Conservation (phyloP, 2,888 invertebrate genomes). For the Nephrotoma guestfalica region DNA sequence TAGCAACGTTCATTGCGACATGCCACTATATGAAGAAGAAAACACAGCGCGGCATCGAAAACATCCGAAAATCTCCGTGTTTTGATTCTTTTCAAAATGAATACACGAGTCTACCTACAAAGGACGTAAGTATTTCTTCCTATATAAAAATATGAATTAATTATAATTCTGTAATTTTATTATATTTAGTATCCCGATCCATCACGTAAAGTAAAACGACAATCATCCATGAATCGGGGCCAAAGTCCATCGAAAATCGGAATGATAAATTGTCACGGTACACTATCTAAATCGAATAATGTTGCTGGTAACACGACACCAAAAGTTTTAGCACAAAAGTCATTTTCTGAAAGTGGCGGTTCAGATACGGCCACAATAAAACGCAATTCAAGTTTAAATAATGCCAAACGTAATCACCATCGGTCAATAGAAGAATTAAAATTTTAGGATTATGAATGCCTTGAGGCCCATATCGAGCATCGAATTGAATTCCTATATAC, state of each 20-base stretch:
- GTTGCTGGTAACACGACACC: constrained; percentile 47
- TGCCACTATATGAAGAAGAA: neutral
- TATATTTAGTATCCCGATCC: constrained; percentile 28
- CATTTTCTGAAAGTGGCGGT: constrained; percentile 46
- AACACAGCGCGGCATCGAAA: constrained; percentile 27
- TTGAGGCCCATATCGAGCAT: neutral
- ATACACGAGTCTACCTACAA: constrained; percentile 68
- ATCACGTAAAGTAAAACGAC: constrained; percentile 40
- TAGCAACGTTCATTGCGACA: neutral
- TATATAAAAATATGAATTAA: neutral
- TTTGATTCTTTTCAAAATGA: constrained; percentile 72
- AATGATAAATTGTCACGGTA: constrained; percentile 26
- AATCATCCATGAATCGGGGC: constrained; percentile 51
- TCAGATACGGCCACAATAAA: constrained; percentile 65
- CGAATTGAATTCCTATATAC: neutral
- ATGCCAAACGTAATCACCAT: constrained; percentile 29
- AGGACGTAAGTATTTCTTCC: constrained; percentile 46
- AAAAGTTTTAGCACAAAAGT: constrained; percentile 49
- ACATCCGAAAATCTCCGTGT: constrained; percentile 62
- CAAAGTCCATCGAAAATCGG: constrained; percentile 27
- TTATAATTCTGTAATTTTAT: constrained; percentile 2
- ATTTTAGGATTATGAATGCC: constrained; percentile 17
- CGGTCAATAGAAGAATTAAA: constrained; percentile 28
- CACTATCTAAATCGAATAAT: constrained; percentile 42
- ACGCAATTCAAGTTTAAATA: constrained; percentile 54